phyloP scores from a whole-genome alignment of 2,888 invertebrate genomes.

The Lacanobia wlatinum region DNA sequence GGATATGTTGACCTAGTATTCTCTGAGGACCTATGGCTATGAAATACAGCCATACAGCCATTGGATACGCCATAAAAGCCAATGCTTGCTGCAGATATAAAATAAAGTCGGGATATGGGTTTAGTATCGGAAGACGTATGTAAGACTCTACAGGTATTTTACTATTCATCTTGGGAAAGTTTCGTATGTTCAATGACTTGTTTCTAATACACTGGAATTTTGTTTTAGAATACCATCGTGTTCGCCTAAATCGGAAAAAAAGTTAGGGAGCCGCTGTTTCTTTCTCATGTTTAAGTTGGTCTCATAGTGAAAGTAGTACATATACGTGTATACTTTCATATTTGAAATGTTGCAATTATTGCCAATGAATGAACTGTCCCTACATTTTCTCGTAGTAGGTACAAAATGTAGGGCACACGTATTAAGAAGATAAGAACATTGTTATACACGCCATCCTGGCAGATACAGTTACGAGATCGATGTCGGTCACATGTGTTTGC shows the following conservation, averaged over 20 bases:
- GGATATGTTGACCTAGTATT: constrained; percentile 56
- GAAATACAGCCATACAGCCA: constrained; percentile 30
- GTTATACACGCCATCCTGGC: constrained; percentile 57
- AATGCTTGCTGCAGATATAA: constrained; percentile 17
- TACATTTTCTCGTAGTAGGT: background rate
- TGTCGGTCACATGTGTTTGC: constrained; percentile 79
- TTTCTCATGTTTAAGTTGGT: background rate
- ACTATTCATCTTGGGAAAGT: background rate
- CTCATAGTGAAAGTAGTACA: background rate
- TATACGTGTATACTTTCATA: background rate
- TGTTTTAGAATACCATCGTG: background rate
- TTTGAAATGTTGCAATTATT: background rate
- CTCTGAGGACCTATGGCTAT: constrained; percentile 26
- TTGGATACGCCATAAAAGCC: constrained; percentile 22
- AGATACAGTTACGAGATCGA: constrained; percentile 79
- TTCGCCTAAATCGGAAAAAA: background rate
- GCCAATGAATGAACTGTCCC: background rate
- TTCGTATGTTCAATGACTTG: too few species aligned
- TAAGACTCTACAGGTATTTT: background rate
- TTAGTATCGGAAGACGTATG: background rate
- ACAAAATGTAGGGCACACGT: constrained; percentile 1
- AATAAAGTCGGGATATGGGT: constrained; percentile 8
- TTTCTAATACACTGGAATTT: background rate
- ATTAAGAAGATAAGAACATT: constrained; percentile 33
- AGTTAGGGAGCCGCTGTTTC: background rate